These are phyloP conservation scores for Drosophila putrida DNA, from an alignment of 2,888 invertebrate species.

Conservation along the genomic window DNA sequence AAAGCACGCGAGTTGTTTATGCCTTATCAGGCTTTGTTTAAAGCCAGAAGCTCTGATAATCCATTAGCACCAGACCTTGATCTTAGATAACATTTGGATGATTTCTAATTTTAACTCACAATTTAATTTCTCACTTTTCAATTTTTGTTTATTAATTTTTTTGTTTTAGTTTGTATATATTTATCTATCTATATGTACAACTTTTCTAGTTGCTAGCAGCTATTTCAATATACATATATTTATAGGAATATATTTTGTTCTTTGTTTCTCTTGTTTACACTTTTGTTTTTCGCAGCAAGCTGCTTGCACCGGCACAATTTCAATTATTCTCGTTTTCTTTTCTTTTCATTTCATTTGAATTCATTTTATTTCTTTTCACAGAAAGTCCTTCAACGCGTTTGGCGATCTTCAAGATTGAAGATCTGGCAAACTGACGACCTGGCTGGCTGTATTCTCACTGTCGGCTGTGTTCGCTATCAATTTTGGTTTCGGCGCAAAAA, in stretches of 20 bases:
- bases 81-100: slow-evolving; percentile 42
- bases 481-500: slow-evolving; percentile 49
- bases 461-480: slow-evolving; percentile 47
- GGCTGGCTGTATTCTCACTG: slow-evolving; percentile 54
- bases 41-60: slow-evolving; percentile 9
- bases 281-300: slow-evolving; percentile 15
- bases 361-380: slow-evolving; percentile 28
- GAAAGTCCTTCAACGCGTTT: slow-evolving; percentile 57
- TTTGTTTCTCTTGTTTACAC: slow-evolving; percentile 20
- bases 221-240: slow-evolving; percentile 4
- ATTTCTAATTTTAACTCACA: slow-evolving; percentile 34
- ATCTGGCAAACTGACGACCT: slow-evolving; percentile 44
- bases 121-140: slow-evolving; percentile 13
- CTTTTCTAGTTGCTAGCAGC: slow-evolving; percentile 23
- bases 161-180: slow-evolving; percentile 9
- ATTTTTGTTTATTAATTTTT: slow-evolving; percentile 20
- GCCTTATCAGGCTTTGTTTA: slow-evolving; percentile 41
- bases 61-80: slow-evolving; percentile 46
- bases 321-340: slow-evolving; percentile 24
- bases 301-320: slow-evolving; percentile 51
- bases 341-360: slow-evolving; percentile 11
- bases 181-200: slow-evolving; percentile 14
- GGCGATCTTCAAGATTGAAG: slow-evolving; percentile 29
- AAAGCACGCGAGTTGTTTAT: slow-evolving; percentile 34
- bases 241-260: slow-evolving; percentile 7